These are phyloP conservation scores for Uria lomvia DNA, from an alignment of 2,113 vertebrate species.

Conservation along the genomic window DNA sequence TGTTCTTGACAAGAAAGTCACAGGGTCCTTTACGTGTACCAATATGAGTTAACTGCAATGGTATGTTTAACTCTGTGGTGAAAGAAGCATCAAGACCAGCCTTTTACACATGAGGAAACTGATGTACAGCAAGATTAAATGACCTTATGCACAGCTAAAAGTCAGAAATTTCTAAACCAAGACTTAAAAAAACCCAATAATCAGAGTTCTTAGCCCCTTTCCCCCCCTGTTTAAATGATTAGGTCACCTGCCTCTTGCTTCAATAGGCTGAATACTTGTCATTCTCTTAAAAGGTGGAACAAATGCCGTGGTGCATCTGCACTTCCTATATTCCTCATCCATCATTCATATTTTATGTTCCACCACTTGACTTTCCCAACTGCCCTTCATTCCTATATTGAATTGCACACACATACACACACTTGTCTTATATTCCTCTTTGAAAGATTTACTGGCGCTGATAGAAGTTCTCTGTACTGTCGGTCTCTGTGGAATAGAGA, in stretches of 20 bases:
- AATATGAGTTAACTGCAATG: not conserved
- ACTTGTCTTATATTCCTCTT: constrained; percentile 29
- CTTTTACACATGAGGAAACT: not conserved
- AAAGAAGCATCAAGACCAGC: not conserved
- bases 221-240: not conserved
- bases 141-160: not conserved
- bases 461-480: not conserved
- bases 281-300: constrained; percentile 18
- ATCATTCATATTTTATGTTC: constrained; percentile 73
- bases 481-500: not conserved
- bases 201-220: not conserved
- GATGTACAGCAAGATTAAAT: not conserved
- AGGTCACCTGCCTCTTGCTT: not conserved
- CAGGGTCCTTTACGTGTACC: rapidly evolving
- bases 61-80: not conserved
- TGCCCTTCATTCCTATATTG: constrained; percentile 53
- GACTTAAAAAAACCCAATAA: not conserved
- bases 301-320: constrained; percentile 8
- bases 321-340: constrained; percentile 49
- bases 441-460: constrained; percentile 15
- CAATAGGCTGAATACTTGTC: not conserved
- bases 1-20: not conserved
- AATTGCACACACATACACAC: constrained; percentile 37
- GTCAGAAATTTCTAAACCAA: not conserved
- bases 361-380: constrained; percentile 68